Percentiles rank a stretch among this genome's conserved stretches.
Evolutionary conservation across 2,888 invertebrate genomes (phyloP).

Genomic region (Cheilosia grossa): DNA sequence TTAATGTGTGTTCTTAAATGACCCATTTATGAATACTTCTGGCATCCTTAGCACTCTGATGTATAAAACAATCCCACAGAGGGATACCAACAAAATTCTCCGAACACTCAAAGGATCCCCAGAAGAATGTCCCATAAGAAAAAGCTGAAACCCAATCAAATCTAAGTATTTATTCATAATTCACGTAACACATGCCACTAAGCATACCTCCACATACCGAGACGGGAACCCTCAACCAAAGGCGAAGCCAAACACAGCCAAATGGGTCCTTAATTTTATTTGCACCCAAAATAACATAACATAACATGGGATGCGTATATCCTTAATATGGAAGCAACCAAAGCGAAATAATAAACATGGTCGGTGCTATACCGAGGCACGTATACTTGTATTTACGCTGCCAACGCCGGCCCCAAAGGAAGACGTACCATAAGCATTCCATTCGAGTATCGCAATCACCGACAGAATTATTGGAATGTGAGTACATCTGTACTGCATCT

Average conservation of each 20-base stretch:
- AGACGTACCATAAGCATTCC: slow-evolving; percentile 27
- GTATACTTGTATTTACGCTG: slow-evolving; percentile 1
- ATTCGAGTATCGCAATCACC: slow-evolving; percentile 57
- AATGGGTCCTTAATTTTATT: slow-evolving; percentile 59
- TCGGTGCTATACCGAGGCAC: slow-evolving; percentile 4
- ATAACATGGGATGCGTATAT: slow-evolving; percentile 7
- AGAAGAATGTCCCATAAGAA: background rate
- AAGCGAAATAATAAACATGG: slow-evolving; percentile 35
- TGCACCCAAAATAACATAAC: slow-evolving; percentile 24
- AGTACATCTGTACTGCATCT: slow-evolving; percentile 62
- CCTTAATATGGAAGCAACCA: slow-evolving; percentile 32
- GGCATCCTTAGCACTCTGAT: background rate
- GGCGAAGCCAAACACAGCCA: slow-evolving; percentile 8
- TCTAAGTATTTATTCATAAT: slow-evolving; percentile 65
- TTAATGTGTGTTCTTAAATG: slow-evolving; percentile 4
- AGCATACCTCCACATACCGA: slow-evolving; percentile 18
- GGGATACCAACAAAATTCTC: background rate
- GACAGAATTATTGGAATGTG: slow-evolving; percentile 64
- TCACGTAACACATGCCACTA: slow-evolving; percentile 61
- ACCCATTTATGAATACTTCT: background rate
- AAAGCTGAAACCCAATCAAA: slow-evolving; percentile 64
- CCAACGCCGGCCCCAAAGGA: slow-evolving; percentile 11
- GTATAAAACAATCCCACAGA: slow-evolving; percentile 1
- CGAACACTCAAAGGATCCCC: background rate
- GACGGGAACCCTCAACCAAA: no score